phyloP scores from a whole-genome alignment of 2,888 invertebrate genomes.

The Xanthostigma xanthostigma region DNA sequence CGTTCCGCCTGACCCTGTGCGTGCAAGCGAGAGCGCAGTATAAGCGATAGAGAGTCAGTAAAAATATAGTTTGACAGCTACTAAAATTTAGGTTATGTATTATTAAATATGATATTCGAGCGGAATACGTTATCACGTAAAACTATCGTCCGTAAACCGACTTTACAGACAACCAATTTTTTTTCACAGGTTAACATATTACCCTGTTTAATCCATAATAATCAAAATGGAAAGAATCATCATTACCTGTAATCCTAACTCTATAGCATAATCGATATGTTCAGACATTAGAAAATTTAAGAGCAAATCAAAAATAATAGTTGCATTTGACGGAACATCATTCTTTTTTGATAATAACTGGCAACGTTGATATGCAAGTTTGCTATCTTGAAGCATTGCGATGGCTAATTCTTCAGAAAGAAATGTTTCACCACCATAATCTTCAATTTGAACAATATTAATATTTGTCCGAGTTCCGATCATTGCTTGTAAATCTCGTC shows the following conservation, averaged over 20 bases:
- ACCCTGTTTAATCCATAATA: too few species aligned
- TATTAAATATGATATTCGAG: too few species aligned
- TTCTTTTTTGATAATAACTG: conserved; percentile 64
- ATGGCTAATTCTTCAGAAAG: conserved; percentile 89
- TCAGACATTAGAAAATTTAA: conserved; percentile 75
- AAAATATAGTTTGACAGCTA: too few species aligned
- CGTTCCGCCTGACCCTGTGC: too few species aligned
- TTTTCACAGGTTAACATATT: too few species aligned
- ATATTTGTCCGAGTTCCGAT: conserved; percentile 84
- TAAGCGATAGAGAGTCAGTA: too few species aligned
- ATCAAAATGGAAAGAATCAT: too few species aligned
- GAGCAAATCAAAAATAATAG: conserved; percentile 69
- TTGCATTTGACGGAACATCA: conserved; percentile 63
- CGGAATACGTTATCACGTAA: too few species aligned
- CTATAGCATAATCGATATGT: conserved; percentile 93
- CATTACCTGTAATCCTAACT: conserved; percentile 68
- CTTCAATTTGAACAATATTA: conserved; percentile 87
- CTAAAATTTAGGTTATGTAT: too few species aligned
- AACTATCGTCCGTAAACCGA: too few species aligned
- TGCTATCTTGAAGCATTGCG: conserved; percentile 77
- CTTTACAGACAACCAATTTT: too few species aligned
- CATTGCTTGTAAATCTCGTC: conserved; percentile 85
- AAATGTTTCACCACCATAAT: conserved; percentile 94
- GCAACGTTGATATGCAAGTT: conserved; percentile 79
- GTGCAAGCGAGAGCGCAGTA: too few species aligned